A percentile compares a stretch with the other conserved stretches of the same genome.
These are phyloP conservation scores for Drosophila pseudotalamancana DNA, from an alignment of 2,888 invertebrate species.

Conservation along the genomic window DNA sequence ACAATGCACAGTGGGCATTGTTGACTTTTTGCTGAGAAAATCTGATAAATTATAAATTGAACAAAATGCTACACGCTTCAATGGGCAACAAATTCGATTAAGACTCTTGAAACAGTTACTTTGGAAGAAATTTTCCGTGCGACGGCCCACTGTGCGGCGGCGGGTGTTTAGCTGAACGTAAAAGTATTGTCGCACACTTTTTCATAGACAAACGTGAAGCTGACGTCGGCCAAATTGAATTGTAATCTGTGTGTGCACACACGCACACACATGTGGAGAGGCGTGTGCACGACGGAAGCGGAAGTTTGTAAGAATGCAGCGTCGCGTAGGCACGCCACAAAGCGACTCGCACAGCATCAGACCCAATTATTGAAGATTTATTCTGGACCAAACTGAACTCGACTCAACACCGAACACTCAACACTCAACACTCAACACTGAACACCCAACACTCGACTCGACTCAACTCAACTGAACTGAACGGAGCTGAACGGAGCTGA, in stretches of 20 bases:
- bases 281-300: slow-evolving; percentile 53
- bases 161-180: slow-evolving; percentile 10
- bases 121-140: neutral
- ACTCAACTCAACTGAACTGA: too few species aligned
- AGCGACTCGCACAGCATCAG: slow-evolving; percentile 20
- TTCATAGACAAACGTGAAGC: slow-evolving; percentile 45
- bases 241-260: slow-evolving; percentile 50
- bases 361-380: slow-evolving; percentile 29
- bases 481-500: too few species aligned
- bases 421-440: too few species aligned
- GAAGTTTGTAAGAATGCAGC: slow-evolving; percentile 73
- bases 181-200: slow-evolving; percentile 34
- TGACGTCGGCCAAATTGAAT: slow-evolving; percentile 69
- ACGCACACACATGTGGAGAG: neutral
- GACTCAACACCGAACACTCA: too few species aligned
- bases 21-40: neutral
- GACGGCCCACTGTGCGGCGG: slow-evolving; percentile 1
- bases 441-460: too few species aligned
- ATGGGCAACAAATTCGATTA: neutral
- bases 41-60: too few species aligned
- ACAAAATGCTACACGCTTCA: neutral
- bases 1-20: slow-evolving; percentile 2
- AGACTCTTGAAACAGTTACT: too few species aligned
- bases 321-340: slow-evolving; percentile 39
- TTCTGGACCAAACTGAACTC: slow-evolving; percentile 14